Conservation (phyloP, 2,888 invertebrate genomes). For the Perdita meconis region DNA sequence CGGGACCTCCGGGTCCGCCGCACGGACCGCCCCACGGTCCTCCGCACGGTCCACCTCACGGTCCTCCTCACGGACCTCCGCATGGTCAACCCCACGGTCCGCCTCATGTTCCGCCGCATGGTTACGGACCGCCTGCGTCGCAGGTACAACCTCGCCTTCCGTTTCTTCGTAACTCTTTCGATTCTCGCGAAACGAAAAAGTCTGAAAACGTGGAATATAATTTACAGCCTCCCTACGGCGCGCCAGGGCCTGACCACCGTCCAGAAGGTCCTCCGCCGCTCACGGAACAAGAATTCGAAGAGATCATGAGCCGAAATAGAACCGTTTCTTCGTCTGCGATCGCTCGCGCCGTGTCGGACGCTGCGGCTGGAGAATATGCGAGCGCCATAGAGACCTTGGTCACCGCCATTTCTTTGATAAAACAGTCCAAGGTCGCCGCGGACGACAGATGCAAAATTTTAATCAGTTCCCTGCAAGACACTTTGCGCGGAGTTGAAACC, state of each 20-base stretch:
- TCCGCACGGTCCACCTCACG: slow-evolving; percentile 88
- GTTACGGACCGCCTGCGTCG: slow-evolving; percentile 85
- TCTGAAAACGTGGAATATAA: not conserved
- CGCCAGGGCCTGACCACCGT: slow-evolving; percentile 85
- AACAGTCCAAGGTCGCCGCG: slow-evolving; percentile 97
- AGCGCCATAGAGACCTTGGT: slow-evolving; percentile 99
- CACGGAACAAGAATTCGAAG: slow-evolving; percentile 98
- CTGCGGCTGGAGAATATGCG: slow-evolving; percentile 98
- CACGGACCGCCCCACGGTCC: slow-evolving; percentile 89
- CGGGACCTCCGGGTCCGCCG: slow-evolving; percentile 88
- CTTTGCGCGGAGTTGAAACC: slow-evolving; percentile 97
- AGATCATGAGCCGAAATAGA: slow-evolving; percentile 98
- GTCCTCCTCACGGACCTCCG: slow-evolving; percentile 88
- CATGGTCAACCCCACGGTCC: slow-evolving; percentile 88
- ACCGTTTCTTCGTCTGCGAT: slow-evolving; percentile 99
- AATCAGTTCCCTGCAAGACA: slow-evolving; percentile 98
- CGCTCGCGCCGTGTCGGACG: slow-evolving; percentile 98
- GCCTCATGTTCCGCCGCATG: slow-evolving; percentile 86
- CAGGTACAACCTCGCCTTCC: slow-evolving; percentile 70
- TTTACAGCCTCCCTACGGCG: slow-evolving; percentile 86
- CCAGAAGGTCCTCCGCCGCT: slow-evolving; percentile 88
- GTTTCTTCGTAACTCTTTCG: too few species aligned
- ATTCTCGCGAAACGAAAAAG: not conserved
- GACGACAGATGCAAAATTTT: slow-evolving; percentile 99
- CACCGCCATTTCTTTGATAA: slow-evolving; percentile 99